Evolutionary conservation across 1,140 invertebrate species (phyloP), one percentile per base, ranked within the genome.

Genomic region (Caerostris darwini): DNA sequence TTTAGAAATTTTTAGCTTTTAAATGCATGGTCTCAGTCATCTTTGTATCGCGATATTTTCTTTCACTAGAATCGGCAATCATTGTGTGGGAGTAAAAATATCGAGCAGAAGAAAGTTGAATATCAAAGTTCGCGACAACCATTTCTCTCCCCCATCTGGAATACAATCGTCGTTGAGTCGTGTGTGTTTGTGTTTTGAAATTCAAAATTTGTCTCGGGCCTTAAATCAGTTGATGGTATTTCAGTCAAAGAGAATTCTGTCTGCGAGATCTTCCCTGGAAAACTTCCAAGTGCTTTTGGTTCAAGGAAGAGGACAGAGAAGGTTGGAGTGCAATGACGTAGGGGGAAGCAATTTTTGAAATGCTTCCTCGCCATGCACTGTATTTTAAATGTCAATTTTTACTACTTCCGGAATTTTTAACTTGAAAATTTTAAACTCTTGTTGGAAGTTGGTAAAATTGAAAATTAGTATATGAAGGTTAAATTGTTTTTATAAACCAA

Each of bases 261-360:
- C 71, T 69, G 17, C 67, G 14, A 69, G 67, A 7, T 69, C 67
- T 69, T 5, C 6, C 53, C 34, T 77, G 71, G 71, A 77, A 77
- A 10, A 77, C 34, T 77, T 77, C 71, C 71, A 77, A 77, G 50
- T 77, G 34, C 71, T 77, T 77, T 77, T 77, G 71, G 71, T 77
- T 77, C 71, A 77, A 77, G 71, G 71, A 77, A 50, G 71, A 77
- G 34, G 71, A 50, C 71, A 34, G 14, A 69, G 67, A 69, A 69
- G 67, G 71, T 34, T 34, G 34, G 34, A 34, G 34, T 64, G 61
- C 71, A 77, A 77, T 50, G 71, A 77, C 71, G 71, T 77, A 77
- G 71, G 34, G 67, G 17, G 67, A 10, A 64, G 10, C 12, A 64
- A 64, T 64, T 10, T 17, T 64, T 34, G 34, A 64, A 69, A 69